Conservation (phyloP, 2,888 invertebrate species). For the Holacanthella duospinosa region DNA sequence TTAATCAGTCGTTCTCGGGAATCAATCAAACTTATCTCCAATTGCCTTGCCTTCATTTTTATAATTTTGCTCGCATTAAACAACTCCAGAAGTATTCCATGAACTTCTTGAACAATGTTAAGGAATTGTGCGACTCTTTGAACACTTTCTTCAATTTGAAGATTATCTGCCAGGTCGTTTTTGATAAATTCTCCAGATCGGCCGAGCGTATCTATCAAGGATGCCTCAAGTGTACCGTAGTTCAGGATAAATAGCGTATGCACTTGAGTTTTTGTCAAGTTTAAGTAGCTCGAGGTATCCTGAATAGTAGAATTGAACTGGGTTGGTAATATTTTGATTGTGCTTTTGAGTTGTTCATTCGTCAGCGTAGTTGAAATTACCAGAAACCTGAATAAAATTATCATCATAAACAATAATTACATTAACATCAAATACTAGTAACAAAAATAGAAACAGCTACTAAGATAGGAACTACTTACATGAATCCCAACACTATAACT, state of each 20-base stretch:
- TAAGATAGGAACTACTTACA: background rate
- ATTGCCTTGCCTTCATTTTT: background rate
- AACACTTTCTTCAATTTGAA: background rate
- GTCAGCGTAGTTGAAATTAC: conserved; percentile 1
- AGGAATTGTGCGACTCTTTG: background rate
- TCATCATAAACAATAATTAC: no score
- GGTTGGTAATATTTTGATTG: background rate
- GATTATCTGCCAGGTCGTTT: background rate
- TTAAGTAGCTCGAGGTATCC: background rate
- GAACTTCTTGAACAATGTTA: background rate
- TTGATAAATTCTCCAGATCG: background rate
- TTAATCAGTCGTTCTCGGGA: background rate
- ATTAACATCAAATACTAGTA: background rate
- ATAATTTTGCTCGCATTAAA: background rate
- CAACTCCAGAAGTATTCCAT: background rate
- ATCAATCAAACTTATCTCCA: background rate
- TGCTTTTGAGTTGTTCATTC: conserved; percentile 1
- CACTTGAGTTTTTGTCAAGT: background rate
- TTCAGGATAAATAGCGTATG: background rate
- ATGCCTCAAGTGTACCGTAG: background rate
- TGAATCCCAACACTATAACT: background rate
- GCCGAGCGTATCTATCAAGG: background rate
- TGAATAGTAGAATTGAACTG: background rate
- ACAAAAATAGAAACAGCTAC: background rate
- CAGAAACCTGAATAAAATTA: background rate